Evolutionary conservation across 37 sponge, comb jelly and placozoan genomes (phyloP).

Genomic region (Spongilla lacustris): DNA sequence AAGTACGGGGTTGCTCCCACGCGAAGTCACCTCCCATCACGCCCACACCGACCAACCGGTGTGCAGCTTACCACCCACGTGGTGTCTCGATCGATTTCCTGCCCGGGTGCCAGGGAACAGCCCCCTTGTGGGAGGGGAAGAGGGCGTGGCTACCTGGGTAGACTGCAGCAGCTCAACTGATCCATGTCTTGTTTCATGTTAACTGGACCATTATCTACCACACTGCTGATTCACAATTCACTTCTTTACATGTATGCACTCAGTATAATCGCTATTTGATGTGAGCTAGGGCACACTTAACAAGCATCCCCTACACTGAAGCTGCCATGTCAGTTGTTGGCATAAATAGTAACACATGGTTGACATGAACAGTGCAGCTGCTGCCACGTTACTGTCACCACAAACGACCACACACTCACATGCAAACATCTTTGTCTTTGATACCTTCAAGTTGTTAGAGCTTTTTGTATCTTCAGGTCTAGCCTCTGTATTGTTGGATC

Average conservation of each 20-base stretch:
- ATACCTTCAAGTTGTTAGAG: background rate
- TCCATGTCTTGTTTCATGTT: background rate
- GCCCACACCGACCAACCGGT: background rate
- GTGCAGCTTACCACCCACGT: background rate
- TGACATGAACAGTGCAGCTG: too few species aligned
- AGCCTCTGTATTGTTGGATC: conserved; percentile 84
- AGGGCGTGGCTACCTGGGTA: background rate
- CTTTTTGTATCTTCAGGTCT: conserved; percentile 72
- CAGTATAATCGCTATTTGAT: too few species aligned
- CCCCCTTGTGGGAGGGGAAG: background rate
- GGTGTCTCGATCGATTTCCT: background rate
- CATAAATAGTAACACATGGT: too few species aligned
- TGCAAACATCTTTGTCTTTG: background rate
- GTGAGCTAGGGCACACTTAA: too few species aligned
- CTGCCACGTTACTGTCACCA: too few species aligned
- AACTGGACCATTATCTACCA: too few species aligned
- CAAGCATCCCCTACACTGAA: too few species aligned
- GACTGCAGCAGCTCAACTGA: background rate
- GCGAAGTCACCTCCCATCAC: conserved; percentile 57
- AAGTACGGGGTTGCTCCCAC: conserved; percentile 59
- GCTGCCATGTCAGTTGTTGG: too few species aligned
- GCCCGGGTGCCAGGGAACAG: background rate
- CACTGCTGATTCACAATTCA: too few species aligned
- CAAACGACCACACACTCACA: background rate
- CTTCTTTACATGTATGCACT: too few species aligned